Evolutionary conservation across 2,888 invertebrate species (phyloP).

Genomic region (Hedya salicella): DNA sequence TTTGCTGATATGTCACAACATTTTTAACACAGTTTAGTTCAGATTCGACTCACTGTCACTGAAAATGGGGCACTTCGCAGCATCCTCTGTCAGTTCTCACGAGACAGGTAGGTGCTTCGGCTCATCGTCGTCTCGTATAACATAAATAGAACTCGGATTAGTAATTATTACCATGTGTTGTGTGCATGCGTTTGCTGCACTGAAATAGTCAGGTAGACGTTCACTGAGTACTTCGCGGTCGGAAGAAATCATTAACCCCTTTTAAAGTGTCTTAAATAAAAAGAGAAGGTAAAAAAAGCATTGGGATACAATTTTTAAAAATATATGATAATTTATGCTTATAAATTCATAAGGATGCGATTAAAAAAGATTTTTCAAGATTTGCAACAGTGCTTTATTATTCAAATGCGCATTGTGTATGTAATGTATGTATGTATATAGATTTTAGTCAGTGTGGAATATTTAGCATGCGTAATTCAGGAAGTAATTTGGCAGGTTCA

Average conservation of each 20-base stretch:
- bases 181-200: too few relatives aligned
- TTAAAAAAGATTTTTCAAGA: conserved; percentile 26
- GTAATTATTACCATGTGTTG: conserved; percentile 69
- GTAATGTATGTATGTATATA: too few relatives aligned
- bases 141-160: conserved; percentile 57
- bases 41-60: too few relatives aligned
- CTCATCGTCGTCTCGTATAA: conserved; percentile 60
- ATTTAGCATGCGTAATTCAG: conserved; percentile 74
- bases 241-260: conserved; percentile 47
- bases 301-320: too few relatives aligned
- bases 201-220: conserved; percentile 51
- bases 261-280: too few relatives aligned
- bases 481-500: conserved; percentile 74
- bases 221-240: conserved; percentile 52
- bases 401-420: conserved; percentile 45
- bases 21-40: not conserved
- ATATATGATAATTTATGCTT: conserved; percentile 18
- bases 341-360: conserved; percentile 29
- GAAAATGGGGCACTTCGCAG: conserved; percentile 76
- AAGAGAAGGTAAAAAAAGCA: too few relatives aligned
- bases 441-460: conserved; percentile 53
- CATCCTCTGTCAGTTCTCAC: conserved; percentile 80
- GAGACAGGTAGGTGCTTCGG: conserved; percentile 82
- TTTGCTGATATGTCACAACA: not conserved
- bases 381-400: conserved; percentile 44